Evolutionary conservation across 2,888 invertebrate genomes (phyloP).

Genomic region (Coremacera marginata): DNA sequence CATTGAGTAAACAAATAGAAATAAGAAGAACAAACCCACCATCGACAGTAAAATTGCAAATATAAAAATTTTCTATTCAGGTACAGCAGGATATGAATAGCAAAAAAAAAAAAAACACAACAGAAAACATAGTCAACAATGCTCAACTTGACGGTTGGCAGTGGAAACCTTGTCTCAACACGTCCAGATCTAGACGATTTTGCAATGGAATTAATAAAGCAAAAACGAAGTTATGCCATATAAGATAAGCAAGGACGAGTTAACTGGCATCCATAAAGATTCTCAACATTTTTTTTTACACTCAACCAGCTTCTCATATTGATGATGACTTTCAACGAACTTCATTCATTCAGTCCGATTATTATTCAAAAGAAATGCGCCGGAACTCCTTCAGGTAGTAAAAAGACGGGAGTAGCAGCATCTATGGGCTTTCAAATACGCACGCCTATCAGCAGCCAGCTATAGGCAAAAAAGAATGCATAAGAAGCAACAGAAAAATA

Average conservation of each 20-base stretch:
- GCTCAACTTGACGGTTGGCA: slow-evolving; percentile 4
- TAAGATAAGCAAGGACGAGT: not conserved
- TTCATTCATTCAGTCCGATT: slow-evolving; percentile 20
- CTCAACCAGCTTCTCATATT: slow-evolving; percentile 10
- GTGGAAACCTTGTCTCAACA: not conserved
- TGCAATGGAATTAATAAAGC: slow-evolving; percentile 19
- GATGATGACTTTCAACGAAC: slow-evolving; percentile 12
- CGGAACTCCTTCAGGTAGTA: slow-evolving; percentile 7
- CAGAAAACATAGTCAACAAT: not conserved
- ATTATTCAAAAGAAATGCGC: not conserved
- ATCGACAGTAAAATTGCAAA: slow-evolving; percentile 15
- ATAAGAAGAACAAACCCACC: not conserved
- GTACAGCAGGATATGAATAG: not conserved
- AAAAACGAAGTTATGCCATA: not conserved
- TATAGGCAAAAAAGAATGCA: too few relatives aligned
- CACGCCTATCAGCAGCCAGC: too few relatives aligned
- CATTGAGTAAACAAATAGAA: not conserved
- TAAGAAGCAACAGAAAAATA: too few relatives aligned
- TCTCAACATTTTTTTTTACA: not conserved
- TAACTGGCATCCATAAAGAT: not conserved
- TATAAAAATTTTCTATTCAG: slow-evolving; percentile 1
- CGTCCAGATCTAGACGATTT: too few relatives aligned
- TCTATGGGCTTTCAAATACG: not conserved
- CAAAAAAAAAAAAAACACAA: not conserved
- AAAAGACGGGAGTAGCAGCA: not conserved